These are phyloP conservation scores for Hyposmocoma kahamanoa DNA, from an alignment of 1,140 invertebrate species.

Conservation along the genomic window DNA sequence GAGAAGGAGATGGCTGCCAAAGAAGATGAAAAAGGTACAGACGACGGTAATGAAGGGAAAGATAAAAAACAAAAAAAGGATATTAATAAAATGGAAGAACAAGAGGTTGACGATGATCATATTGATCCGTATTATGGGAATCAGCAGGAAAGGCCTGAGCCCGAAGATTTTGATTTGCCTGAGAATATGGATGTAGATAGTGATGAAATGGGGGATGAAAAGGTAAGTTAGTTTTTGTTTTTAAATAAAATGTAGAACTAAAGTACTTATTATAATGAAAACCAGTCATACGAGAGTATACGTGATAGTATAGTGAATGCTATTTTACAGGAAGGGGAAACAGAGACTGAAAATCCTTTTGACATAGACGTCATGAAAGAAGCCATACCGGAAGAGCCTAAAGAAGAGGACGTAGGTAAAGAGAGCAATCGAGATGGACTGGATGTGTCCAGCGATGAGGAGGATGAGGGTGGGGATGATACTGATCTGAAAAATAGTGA, in stretches of 20 bases:
- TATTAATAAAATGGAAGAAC: constrained; percentile 86
- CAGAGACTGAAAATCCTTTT: constrained; percentile 85
- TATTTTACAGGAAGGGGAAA: constrained; percentile 75
- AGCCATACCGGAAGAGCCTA: constrained; percentile 58
- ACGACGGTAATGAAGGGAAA: constrained; percentile 75
- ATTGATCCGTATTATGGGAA: constrained; percentile 90
- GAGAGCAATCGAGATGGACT: constrained; percentile 66
- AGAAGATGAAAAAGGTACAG: constrained; percentile 79
- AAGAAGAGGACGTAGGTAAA: constrained; percentile 46
- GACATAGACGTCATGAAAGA: constrained; percentile 87
- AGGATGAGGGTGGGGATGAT: constrained; percentile 51
- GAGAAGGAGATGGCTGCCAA: constrained; percentile 83
- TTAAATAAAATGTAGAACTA: neutral
- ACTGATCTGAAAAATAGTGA: too few relatives aligned
- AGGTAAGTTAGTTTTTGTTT: constrained; percentile 60
- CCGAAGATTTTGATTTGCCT: constrained; percentile 89
- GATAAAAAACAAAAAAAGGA: constrained; percentile 80
- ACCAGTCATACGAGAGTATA: too few relatives aligned
- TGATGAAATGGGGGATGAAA: constrained; percentile 76
- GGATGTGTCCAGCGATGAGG: constrained; percentile 66
- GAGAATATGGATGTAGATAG: constrained; percentile 88
- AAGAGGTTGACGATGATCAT: constrained; percentile 87
- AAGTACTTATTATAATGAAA: too few relatives aligned
- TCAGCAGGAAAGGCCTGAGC: constrained; percentile 81
- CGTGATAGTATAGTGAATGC: too few relatives aligned